phyloP scores from a whole-genome alignment of 1,140 invertebrate species.

The Heliconius himera region DNA sequence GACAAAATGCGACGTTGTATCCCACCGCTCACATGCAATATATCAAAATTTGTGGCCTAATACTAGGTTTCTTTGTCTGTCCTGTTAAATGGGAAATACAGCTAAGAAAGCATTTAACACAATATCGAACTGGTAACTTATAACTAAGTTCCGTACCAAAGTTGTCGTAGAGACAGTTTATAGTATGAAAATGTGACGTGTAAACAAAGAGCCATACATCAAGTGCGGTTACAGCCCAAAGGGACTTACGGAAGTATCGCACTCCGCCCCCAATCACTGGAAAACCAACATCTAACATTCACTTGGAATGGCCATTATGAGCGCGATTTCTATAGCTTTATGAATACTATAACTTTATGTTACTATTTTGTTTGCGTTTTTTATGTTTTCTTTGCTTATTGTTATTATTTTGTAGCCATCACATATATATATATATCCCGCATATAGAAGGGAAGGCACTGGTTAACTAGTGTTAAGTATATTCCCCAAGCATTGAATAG shows the following conservation, averaged over 20 bases:
- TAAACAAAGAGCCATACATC: not conserved
- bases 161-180: not conserved
- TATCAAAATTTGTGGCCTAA: too few relatives aligned
- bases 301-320: not conserved
- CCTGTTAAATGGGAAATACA: too few relatives aligned
- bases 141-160: not conserved
- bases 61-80: too few relatives aligned
- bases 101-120: too few relatives aligned
- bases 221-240: slow-evolving; percentile 2
- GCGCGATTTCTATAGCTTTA: not conserved
- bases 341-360: not conserved
- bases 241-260: not conserved
- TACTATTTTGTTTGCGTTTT: not conserved
- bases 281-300: slow-evolving; percentile 6
- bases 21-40: too few relatives aligned
- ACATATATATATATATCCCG: too few relatives aligned
- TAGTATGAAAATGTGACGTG: not conserved
- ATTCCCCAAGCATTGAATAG: too few relatives aligned
- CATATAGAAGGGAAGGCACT: too few relatives aligned
- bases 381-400: not conserved
- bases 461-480: too few relatives aligned
- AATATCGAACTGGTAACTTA: not conserved
- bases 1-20: too few relatives aligned
- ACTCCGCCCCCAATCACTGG: not conserved
- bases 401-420: not conserved